These are phyloP conservation scores for Ptychadena robeensis DNA, from an alignment of 2,797 vertebrate genomes.

Conservation along the genomic window DNA sequence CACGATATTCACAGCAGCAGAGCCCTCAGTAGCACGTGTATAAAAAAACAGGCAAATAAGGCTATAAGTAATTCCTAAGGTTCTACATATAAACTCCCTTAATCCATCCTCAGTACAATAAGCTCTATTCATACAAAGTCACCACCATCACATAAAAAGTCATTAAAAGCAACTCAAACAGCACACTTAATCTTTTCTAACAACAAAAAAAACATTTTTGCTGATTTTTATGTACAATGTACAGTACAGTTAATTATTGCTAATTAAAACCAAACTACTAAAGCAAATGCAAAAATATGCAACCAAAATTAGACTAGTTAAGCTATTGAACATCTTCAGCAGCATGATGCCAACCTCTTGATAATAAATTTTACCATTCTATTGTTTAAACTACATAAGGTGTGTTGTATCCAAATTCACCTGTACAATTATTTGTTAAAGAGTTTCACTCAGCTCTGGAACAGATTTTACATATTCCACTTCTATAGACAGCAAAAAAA, in stretches of 20 bases:
- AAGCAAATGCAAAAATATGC: neutral
- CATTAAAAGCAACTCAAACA: neutral
- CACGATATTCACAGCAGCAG: neutral
- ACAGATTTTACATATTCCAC: neutral
- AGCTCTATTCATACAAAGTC: neutral
- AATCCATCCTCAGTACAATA: neutral
- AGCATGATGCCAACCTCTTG: conserved; percentile 5
- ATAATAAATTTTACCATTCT: neutral
- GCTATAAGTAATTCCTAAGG: neutral
- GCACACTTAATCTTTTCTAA: too few relatives aligned
- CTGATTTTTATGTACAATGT: conserved; percentile 20
- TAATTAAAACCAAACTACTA: neutral
- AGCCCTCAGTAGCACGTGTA: neutral
- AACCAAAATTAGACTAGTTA: neutral
- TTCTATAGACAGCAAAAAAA: neutral
- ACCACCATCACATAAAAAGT: neutral
- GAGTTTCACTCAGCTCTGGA: neutral
- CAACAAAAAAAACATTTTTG: neutral
- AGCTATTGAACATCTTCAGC: neutral
- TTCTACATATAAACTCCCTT: neutral
- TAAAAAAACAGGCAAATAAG: neutral
- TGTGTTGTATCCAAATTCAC: neutral
- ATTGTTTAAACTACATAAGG: neutral
- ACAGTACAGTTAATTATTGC: neutral
- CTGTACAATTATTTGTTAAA: neutral